Evolutionary conservation across 2,113 vertebrate genomes (phyloP).

Genomic region (Chinchilla lanigera): DNA sequence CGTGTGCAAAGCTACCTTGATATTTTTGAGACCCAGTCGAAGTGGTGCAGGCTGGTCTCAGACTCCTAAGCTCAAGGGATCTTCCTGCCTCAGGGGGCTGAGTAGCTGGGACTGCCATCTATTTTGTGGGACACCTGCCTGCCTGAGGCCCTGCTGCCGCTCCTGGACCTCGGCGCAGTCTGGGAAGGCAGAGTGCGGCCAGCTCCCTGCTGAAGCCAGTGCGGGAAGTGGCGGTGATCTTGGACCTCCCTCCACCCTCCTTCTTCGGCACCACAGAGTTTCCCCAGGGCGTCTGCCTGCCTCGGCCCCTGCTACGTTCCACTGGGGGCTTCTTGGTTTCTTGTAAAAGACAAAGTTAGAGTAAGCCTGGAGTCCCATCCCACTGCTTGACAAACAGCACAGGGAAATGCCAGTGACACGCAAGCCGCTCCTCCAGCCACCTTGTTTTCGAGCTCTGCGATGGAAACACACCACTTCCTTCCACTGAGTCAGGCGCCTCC

Average conservation of each 20-base stretch:
- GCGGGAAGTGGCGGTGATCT: fast-evolving
- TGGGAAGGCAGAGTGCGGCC: not conserved
- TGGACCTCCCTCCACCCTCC: not conserved
- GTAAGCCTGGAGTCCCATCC: slow-evolving; percentile 85
- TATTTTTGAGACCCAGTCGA: not conserved
- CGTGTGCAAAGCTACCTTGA: not conserved
- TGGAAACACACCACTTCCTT: slow-evolving; percentile 90
- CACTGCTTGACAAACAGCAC: slow-evolving; percentile 86
- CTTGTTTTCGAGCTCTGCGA: slow-evolving; percentile 85
- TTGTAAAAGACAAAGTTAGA: slow-evolving; percentile 84
- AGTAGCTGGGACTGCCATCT: too few species aligned
- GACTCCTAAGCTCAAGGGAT: not conserved
- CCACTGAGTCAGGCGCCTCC: slow-evolving; percentile 84
- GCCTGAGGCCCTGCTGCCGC: not conserved
- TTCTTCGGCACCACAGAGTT: not conserved
- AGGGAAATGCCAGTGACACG: slow-evolving; percentile 88
- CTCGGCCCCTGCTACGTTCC: fast-evolving
- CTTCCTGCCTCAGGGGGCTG: not conserved
- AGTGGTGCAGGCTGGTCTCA: not conserved
- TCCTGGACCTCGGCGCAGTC: not conserved
- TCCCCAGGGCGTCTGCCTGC: not conserved
- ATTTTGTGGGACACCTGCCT: too few species aligned
- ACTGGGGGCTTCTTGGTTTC: slow-evolving; percentile 79
- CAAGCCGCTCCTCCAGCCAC: slow-evolving; percentile 84
- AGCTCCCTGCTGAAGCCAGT: too few species aligned